phyloP scores from a whole-genome alignment of 2,888 invertebrate genomes.

The Psylliodes chrysocephalus region DNA sequence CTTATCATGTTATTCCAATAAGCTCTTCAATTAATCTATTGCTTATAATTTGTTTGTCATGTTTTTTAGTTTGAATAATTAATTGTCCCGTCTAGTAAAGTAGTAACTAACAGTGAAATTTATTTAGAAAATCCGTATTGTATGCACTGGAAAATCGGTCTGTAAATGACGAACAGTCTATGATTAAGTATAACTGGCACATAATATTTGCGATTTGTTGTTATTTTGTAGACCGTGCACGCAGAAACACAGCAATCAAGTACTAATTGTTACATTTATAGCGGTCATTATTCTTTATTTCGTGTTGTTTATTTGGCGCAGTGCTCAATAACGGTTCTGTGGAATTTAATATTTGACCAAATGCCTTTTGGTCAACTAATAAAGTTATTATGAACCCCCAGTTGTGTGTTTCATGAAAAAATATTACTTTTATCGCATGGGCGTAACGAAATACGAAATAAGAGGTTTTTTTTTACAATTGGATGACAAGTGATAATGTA shows the following conservation, averaged over 20 bases:
- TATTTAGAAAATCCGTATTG: too few species aligned
- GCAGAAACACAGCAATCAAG: conserved; percentile 35
- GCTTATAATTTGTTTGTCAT: too few species aligned
- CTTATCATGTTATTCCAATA: too few species aligned
- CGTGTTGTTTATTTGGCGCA: conserved; percentile 31
- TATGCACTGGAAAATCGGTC: background rate
- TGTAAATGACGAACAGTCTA: background rate
- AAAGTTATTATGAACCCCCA: conserved; percentile 30
- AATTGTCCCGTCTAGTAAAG: too few species aligned
- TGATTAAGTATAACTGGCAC: background rate
- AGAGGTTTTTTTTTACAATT: too few species aligned
- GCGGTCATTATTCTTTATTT: conserved; percentile 40
- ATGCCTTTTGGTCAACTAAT: conserved; percentile 30
- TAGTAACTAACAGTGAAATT: too few species aligned
- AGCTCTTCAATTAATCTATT: too few species aligned
- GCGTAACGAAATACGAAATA: too few species aligned
- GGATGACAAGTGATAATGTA: too few species aligned
- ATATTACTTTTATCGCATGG: too few species aligned
- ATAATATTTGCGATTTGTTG: conserved; percentile 14
- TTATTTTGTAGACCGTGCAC: conserved; percentile 29
- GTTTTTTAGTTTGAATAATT: too few species aligned
- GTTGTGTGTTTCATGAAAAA: conserved; percentile 4
- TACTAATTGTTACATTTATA: conserved; percentile 41
- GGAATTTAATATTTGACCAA: conserved; percentile 30
- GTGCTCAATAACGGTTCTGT: conserved; percentile 24